Evolutionary conservation across 2,888 invertebrate species (phyloP), one percentile per base, ranked within the genome.

Genomic region (Trissolcus japonicus): DNA sequence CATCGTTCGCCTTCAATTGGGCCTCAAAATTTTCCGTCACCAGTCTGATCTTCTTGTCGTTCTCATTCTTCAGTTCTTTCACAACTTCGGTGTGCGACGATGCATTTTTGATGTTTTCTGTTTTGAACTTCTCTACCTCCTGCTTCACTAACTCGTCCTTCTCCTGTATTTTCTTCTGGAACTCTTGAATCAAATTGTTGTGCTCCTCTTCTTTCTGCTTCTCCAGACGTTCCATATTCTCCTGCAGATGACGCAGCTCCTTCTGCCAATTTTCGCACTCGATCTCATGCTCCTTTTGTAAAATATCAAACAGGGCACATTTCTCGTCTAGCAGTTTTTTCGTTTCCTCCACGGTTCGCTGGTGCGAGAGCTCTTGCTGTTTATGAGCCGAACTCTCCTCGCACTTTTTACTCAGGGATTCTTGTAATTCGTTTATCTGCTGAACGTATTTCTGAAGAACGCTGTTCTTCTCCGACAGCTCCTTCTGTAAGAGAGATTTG

Each of bases 1-100:
- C 85, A 75, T 92, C 91, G 67, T 91, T 90, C 74, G 90, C 88
- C 67, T 90, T 90, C 43, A 92, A 90, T 84, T 91, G 90, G 83
- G 90, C 90, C 79, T 91, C 91, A 16, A 86, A 86, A 2, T 81
- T 81, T 53, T 83, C 80, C 0, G 85, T 82, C 7, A 86, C 74
- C 74, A 83, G 79, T 29, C 82, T 78, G 13, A 85, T 82, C 59
- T 81, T 81, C 4, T 82, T 79, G 2, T 76, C 56, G 67, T 82
- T 84, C 14, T 87, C 84, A 1, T 65, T 65, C 66, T 82, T 83
- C 11, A 86, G 54, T 68, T 83, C 76, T 48, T 85, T 84, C 16
- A 87, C 63, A 56, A 66, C 78, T 4, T 71, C 63, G 21, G 80
- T 78, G 40, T 86, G 84, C 11, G 65, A 71, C 29, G 83, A 79